Conservation (phyloP, 35 echinoderm and acorn worm genomes). For the Nesometra sesokonis region DNA sequence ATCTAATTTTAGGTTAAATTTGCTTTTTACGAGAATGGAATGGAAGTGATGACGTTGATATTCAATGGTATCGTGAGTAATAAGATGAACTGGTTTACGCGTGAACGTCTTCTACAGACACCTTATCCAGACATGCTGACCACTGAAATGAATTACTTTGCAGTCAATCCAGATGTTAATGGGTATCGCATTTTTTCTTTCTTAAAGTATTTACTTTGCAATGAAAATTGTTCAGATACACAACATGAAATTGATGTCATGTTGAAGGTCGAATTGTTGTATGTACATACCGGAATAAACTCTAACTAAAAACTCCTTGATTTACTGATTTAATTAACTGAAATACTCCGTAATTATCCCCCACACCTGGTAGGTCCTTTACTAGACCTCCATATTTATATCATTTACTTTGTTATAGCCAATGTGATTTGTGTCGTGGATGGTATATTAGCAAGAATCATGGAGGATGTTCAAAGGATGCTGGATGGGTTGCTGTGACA, state of each 20-base stretch:
- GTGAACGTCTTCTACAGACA: background rate
- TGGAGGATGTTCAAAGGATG: background rate
- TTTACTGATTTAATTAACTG: no score
- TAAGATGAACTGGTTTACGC: background rate
- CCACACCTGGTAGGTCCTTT: no score
- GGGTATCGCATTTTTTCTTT: background rate
- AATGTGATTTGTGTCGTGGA: background rate
- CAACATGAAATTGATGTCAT: no score
- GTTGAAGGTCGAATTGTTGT: no score
- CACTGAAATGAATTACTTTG: background rate
- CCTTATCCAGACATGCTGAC: background rate
- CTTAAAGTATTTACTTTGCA: no score
- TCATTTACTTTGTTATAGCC: no score
- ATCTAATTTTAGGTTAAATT: background rate
- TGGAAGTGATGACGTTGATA: background rate
- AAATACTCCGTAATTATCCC: no score
- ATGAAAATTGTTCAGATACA: no score
- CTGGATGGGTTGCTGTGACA: background rate
- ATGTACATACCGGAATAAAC: no score
- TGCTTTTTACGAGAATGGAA: background rate
- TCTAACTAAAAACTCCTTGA: no score
- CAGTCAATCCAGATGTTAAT: background rate
- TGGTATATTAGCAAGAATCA: background rate
- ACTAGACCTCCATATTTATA: no score
- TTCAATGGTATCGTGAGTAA: background rate